These are phyloP conservation scores for Calameuta filiformis DNA, from an alignment of 2,888 invertebrate species.

Conservation along the genomic window DNA sequence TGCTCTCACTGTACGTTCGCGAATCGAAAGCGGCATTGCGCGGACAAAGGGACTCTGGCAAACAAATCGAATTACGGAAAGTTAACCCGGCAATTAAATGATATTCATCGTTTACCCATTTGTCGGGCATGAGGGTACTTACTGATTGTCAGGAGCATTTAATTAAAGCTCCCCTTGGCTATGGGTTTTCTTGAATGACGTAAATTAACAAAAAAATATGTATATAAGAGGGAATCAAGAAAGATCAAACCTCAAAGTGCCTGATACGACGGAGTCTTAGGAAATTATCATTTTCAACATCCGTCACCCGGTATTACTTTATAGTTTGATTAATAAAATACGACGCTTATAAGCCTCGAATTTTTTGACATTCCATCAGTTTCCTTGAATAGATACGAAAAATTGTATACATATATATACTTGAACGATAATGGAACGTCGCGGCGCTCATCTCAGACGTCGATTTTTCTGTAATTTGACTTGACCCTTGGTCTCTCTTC, in stretches of 20 bases:
- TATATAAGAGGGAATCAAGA: not conserved
- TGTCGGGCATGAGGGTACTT: not conserved
- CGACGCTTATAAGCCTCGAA: not conserved
- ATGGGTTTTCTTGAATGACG: not conserved
- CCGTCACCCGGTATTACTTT: not conserved
- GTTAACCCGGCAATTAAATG: slow-evolving; percentile 40
- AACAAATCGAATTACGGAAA: slow-evolving; percentile 36
- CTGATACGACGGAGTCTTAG: not conserved
- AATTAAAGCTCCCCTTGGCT: not conserved
- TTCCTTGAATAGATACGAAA: too few species aligned
- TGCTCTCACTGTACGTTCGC: not conserved
- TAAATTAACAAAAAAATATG: too few species aligned
- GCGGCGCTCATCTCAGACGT: too few species aligned
- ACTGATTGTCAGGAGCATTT: not conserved
- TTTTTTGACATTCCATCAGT: too few species aligned
- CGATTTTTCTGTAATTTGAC: too few species aligned
- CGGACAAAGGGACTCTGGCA: slow-evolving; percentile 9
- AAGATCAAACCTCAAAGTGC: not conserved
- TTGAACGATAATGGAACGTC: too few species aligned
- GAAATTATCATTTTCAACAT: too few species aligned
- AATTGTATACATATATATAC: too few species aligned
- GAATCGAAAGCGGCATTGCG: not conserved
- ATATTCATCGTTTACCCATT: slow-evolving; percentile 30
- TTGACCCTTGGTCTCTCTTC: not conserved
- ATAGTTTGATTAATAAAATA: not conserved